Evolutionary conservation across 2,113 vertebrate species (phyloP), one percentile per base, ranked within the genome.

Genomic region (Gymnorhina tibicen): DNA sequence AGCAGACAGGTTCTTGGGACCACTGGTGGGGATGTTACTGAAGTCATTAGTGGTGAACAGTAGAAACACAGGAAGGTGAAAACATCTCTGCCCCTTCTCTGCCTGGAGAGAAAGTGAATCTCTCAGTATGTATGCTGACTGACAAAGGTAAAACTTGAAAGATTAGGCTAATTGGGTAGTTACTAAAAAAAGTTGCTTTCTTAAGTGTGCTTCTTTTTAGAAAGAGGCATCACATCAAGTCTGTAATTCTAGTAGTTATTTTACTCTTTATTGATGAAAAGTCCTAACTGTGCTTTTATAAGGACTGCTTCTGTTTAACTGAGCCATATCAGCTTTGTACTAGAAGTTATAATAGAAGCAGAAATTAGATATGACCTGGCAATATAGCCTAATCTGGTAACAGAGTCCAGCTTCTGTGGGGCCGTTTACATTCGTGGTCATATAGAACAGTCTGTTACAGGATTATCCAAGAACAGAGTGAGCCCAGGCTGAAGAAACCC

Each of bases 401-500:
- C 11, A 73, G n/a, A 76, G 37, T 42, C 53, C 58, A 62, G 41
- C n/a, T 95, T 85, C 66, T 73, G 20, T 73, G 70, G n/a, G 63
- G 63, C 62, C 41, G 22, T 82, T 95, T 87, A 60, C 28, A 37
- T 85, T 41, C 4, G 3, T 11, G 5, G n/a, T 91, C 17, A 12
- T 62, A 94, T 8, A 67, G 80, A 92, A 75, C 58, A 66, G 62
- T 42, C 42, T 87, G 53, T 49, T 91, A 75, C 1, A 1, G n/a
- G 37, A 87, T 85, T 89, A 53, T 79, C 41, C 85, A 89, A 82
- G 89, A 87, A 72, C 23, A 91, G 27, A 67, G 30, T 85, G 81
- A 96, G 53, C 81, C 94, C 69, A 89, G 70, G 49, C 69, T 87
- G 56, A 91, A 94, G 69, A 92, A 92, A 94, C 44, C 80, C 84